A percentile compares a stretch with the other conserved stretches of the same genome.
phyloP scores from a whole-genome alignment of 2,888 invertebrate species.

The Eretmocerus hayati region DNA sequence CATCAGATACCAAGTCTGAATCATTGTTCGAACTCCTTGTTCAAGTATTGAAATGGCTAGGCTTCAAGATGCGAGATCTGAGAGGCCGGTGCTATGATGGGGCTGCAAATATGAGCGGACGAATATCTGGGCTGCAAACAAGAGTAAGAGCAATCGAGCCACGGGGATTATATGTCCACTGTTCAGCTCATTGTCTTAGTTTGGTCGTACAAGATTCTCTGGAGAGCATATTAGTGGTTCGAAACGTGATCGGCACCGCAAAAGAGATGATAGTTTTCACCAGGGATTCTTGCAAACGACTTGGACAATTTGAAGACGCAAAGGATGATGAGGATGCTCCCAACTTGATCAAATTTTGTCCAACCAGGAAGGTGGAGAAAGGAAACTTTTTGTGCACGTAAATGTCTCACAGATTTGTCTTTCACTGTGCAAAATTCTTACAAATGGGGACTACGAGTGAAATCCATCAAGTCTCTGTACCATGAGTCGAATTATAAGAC shows the following conservation, averaged over 20 bases:
- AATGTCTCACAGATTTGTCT: no score
- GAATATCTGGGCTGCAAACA: constrained; percentile 19
- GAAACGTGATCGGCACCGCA: constrained; percentile 11
- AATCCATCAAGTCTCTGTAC: no score
- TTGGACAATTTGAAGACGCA: constrained; percentile 19
- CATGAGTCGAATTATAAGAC: no score
- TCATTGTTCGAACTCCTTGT: constrained; percentile 2
- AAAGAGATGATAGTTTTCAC: constrained; percentile 17
- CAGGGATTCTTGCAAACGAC: constrained; percentile 20
- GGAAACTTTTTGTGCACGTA: no score
- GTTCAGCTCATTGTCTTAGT: constrained; percentile 10
- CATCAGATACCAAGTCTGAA: constrained; percentile 8
- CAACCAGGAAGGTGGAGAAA: constrained; percentile 11
- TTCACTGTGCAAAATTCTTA: no score
- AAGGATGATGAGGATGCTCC: constrained; percentile 10
- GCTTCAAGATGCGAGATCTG: constrained; percentile 8
- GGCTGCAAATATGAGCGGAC: constrained; percentile 20
- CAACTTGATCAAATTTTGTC: constrained; percentile 10
- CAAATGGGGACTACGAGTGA: no score
- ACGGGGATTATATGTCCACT: constrained; percentile 14
- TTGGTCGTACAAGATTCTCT: constrained; percentile 15
- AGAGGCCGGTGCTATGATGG: constrained; percentile 24
- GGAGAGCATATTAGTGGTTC: constrained; percentile 4
- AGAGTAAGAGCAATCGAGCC: constrained; percentile 14
- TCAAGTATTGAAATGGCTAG: constrained; percentile 4